Evolutionary conservation across 2,888 invertebrate genomes (phyloP).

Genomic region (Rhaphigaster nebulosa): DNA sequence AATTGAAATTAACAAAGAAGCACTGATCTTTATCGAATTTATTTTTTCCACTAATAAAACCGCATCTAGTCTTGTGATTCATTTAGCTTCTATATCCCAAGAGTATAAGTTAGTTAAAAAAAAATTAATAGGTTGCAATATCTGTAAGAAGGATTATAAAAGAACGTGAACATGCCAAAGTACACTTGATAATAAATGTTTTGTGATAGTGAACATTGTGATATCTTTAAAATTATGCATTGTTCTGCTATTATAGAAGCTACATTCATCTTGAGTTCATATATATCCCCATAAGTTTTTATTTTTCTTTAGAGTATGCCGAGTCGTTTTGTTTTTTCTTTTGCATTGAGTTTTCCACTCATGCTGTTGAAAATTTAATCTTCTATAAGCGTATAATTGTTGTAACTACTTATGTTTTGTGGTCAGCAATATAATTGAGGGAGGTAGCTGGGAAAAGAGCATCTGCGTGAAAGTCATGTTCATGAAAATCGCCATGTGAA

Average conservation of each 20-base stretch:
- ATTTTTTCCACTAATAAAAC: background rate
- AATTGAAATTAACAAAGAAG: background rate
- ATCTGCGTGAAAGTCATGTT: no score
- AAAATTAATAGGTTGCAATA: background rate
- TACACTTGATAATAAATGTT: constrained; percentile 37
- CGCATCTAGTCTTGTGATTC: background rate
- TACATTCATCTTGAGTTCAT: background rate
- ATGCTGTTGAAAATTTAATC: no score
- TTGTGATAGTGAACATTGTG: constrained; percentile 43
- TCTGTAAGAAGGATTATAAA: background rate
- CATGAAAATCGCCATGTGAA: no score
- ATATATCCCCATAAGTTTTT: no score
- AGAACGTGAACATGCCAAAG: background rate
- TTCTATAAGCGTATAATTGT: no score
- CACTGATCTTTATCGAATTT: background rate
- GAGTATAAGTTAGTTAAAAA: background rate
- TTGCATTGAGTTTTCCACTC: no score
- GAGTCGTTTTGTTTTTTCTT: no score
- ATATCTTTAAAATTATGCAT: constrained; percentile 41
- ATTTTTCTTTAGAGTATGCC: no score
- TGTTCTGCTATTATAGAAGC: background rate
- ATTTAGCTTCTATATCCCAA: background rate
- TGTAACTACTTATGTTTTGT: no score
- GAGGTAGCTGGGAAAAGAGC: no score
- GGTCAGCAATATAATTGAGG: no score